Conservation (phyloP, 2,113 vertebrate genomes). For the Melanerpes aurifrons region DNA sequence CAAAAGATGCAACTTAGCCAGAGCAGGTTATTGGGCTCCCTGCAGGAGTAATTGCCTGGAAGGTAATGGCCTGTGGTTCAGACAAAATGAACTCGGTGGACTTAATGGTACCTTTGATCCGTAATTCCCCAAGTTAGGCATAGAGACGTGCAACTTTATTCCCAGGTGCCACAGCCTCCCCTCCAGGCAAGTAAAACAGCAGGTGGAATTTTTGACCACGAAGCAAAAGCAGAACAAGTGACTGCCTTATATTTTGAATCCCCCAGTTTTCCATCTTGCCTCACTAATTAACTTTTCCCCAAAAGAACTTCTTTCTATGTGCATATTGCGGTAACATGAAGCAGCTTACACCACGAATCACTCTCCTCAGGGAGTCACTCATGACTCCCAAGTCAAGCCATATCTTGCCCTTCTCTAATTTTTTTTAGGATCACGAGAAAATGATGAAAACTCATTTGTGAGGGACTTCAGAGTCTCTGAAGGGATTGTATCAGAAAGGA, state of each 20-base stretch:
- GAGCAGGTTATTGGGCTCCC: not conserved
- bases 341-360: not conserved
- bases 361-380: not conserved
- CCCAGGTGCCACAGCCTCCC: not conserved
- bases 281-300: not conserved
- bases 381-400: not conserved
- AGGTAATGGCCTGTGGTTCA: not conserved
- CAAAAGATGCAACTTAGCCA: not conserved
- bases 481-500: not conserved
- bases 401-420: not conserved
- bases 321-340: not conserved
- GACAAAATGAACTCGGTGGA: not conserved
- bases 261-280: not conserved
- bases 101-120: not conserved
- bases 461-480: not conserved
- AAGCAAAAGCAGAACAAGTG: not conserved
- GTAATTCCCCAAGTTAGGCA: not conserved
- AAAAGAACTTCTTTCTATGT: not conserved
- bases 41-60: conserved; percentile 11
- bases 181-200: not conserved
- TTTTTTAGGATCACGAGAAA: not conserved
- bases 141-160: not conserved
- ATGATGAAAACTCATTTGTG: not conserved
- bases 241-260: not conserved
- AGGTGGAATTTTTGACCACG: not conserved